phyloP scores from a whole-genome alignment of 2,888 invertebrate species.

The Chalcosyrphus nemorum region DNA sequence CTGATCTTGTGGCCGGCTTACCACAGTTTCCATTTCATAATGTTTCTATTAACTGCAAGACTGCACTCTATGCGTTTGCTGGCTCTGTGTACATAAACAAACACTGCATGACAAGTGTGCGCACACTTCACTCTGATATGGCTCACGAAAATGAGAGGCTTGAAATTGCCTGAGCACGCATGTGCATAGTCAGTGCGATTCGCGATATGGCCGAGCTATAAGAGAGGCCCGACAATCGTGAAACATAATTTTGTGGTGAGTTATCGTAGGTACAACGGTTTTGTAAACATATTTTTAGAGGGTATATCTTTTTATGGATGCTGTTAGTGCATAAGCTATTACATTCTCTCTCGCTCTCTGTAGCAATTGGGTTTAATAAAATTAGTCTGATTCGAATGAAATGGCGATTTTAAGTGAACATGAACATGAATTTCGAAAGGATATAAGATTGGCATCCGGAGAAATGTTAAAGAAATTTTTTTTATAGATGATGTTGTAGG shows the following conservation, averaged over 20 bases:
- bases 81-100: conserved; percentile 11
- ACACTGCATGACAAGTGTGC: conserved; percentile 52
- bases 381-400: conserved; percentile 35
- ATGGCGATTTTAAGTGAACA: conserved; percentile 38
- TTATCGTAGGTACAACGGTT: conserved; percentile 21
- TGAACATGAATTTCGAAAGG: conserved; percentile 55
- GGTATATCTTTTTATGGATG: conserved; percentile 13
- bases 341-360: conserved; percentile 40
- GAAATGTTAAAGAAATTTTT: conserved; percentile 21
- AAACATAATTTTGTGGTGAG: conserved; percentile 52
- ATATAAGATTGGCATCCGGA: conserved; percentile 43
- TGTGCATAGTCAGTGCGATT: conserved; percentile 48
- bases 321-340: conserved; percentile 27
- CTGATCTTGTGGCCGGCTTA: conserved; percentile 17
- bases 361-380: conserved; percentile 25
- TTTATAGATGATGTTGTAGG: conserved; percentile 5
- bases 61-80: conserved; percentile 36
- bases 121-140: background rate
- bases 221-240: conserved; percentile 32
- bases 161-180: conserved; percentile 60
- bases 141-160: conserved; percentile 33
- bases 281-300: conserved; percentile 9
- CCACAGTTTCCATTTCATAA: conserved; percentile 42
- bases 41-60: background rate
- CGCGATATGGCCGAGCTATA: conserved; percentile 31